Base-by-base conservation (phyloP, 2,113 vertebrate genomes). In the Aythya baeri region DNA sequence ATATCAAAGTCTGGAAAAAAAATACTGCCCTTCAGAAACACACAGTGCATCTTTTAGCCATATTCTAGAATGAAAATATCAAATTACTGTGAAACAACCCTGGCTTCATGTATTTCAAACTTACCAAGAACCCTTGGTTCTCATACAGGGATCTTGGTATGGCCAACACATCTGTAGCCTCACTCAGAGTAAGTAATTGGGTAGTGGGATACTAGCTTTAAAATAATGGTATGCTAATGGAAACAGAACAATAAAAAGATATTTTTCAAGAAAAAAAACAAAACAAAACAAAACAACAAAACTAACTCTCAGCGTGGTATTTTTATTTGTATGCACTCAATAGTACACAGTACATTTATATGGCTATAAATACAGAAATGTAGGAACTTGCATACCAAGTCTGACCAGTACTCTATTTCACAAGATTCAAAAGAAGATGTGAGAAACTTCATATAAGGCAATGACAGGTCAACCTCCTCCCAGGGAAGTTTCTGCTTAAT, bases 291-390 rank as follows among this genome's bases (percentile, higher is more conserved):
- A 46, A 46, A 20, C 4, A 20, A 20, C 20, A 49, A 49, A 20
- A 49, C n/a, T 72, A 67, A n/a, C 17, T 74, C 34, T 85, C 55
- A 90, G 31, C 75, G 38, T 38, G 29, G 55, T 50, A 63, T 66
- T 79, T 96, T 96, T 95, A 95, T 96, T 97, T 91, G n/a, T 88
- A 79, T 52, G 63, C 49, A 89, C 73, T 93, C 54, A 83, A 9
- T 22, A 93, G 88, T 70, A 92, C 8, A 20, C 7, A 4, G 6
- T 76, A 88, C 43, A 86, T 91, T 63, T 54, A 66, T 1, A 88
- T 70, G 34, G 72, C 87, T 54, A 96, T 41, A 95, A 94, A 65
- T 38, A 74, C 9, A 88, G 29, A n/a, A 77, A 85, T 11, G 4
- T 75, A 75, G 38, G 81, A 76, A 75, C 5, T 4, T 52, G 78